Base-by-base conservation (phyloP, 2,113 vertebrate species). In the Phalacrocorax brasilianus region DNA sequence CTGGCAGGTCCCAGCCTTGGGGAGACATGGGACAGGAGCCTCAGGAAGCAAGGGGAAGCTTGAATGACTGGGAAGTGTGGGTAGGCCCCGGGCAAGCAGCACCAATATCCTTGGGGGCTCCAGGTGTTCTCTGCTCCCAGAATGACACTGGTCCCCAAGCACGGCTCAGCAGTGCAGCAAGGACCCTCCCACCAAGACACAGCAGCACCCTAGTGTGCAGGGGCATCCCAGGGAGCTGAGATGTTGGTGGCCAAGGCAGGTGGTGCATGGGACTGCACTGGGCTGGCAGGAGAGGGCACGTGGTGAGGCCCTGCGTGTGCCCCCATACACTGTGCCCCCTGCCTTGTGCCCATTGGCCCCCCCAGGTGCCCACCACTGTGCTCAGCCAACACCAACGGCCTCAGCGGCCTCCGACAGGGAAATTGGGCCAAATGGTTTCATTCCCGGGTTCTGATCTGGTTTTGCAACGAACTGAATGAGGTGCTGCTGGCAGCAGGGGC, bases 391-490 rank as follows among this genome's bases (percentile, higher is more conserved):
- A 22, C 26, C 44, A 16, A 23, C 8, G 11, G 33, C 56, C 17
- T 58, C 53, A 15, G 40, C 72, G 14, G 13, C 53, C 56, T 35
- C 53, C 6, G 1, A 4, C 21, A 9, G 58, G 59, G 75, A 52
- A 63, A 52, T 30, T 35, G 55, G 24, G 19, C 42, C 19, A 35
- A 35, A 35, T 22, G 28, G 27, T 63, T 32, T 52, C 5, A 1
- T 21, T 42, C 35, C 58, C 3, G 0, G 28, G 22, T 42, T 63
- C 35, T 19, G 47, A 42, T 27, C 28, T 1, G 0, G 19, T 33
- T 24, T 23, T 7, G 5, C 7, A 1, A 35, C 4, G 2, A 38
- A 55, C 24, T 4, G 32, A 66, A 26, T 9, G 17, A 65, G 30
- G 62, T 52, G 35, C 61, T 65, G 49, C 35, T 1, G 4, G 16